Evolutionary conservation across 1,140 invertebrate genomes (phyloP), one percentile per base, ranked within the genome.

Genomic region (Pseudomyrmex dendroicus): DNA sequence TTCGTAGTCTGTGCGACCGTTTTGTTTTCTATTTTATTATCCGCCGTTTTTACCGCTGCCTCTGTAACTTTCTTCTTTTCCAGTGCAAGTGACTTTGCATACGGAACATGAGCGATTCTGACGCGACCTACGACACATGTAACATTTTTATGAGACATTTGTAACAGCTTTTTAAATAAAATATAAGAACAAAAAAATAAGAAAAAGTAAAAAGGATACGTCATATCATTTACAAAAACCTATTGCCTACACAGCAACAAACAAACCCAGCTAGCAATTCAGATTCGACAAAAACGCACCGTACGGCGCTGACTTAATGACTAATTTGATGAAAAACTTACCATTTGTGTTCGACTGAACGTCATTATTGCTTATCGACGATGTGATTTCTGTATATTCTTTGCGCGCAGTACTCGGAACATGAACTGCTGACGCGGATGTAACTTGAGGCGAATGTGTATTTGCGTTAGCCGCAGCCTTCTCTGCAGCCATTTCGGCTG

Each of bases 1-100:
- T 97, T 98, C 44, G 95, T 92, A 0, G 96, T 97, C 92, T 97
- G 96, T 3, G 96, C 95, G 12, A 94, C 90, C 2, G 97, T 97
- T 84, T 95, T 95, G 12, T n/a, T 89, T 5, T 94, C 89, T 8
- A 84, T 5, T 12, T 95, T 95, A 1, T 91, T 70, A 2, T 93
- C 92, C 50, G 90, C 92, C 10, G 56, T 44, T 50, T 73, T 91
- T 82, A 50, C 66, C 12, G 88, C 88, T 44, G 95, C 85, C 78
- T 95, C 94, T 20, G 94, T 91, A 22, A 96, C 94, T 82, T 95
- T 95, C 59, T 95, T 95, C 86, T 96, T 96, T 1, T 96, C 95
- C 46, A 95, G 89, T 3, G 96, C 95, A 10, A 96, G 92, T 0
- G 95, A 94, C 84, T 95, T 93, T 13, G 96, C 95, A 83, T 96